Evolutionary conservation across 2,113 vertebrate genomes (phyloP).

Genomic region (Phycodurus eques): DNA sequence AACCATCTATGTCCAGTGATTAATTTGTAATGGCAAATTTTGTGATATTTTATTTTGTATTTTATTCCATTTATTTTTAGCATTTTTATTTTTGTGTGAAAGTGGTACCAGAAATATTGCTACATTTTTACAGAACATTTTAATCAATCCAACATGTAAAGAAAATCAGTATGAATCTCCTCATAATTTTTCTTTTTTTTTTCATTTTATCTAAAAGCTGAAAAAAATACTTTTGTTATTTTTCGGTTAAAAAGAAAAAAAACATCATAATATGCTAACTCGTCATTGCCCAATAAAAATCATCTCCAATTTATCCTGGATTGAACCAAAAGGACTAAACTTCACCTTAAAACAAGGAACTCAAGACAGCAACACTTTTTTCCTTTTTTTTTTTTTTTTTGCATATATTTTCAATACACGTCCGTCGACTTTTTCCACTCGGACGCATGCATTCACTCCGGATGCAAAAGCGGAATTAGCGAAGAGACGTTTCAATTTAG

Average conservation of each 20-base stretch:
- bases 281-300: neutral
- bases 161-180: too few species aligned
- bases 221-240: too few species aligned
- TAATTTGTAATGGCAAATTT: too few species aligned
- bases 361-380: constrained; percentile 55
- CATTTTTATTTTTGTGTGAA: too few species aligned
- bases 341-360: constrained; percentile 65
- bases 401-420: constrained; percentile 54
- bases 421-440: constrained; percentile 54
- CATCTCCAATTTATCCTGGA: constrained; percentile 22
- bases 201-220: too few species aligned
- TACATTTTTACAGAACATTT: too few species aligned
- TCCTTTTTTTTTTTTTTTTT: constrained; percentile 46
- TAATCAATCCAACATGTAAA: too few species aligned
- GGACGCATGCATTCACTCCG: constrained; percentile 52
- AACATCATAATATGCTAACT: too few species aligned
- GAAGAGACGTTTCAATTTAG: constrained; percentile 71
- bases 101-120: too few species aligned
- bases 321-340: constrained; percentile 65
- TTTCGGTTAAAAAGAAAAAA: neutral
- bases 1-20: neutral
- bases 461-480: constrained; percentile 58
- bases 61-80: too few species aligned
- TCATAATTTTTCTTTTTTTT: too few species aligned
- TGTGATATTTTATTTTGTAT: too few species aligned